A percentile compares a stretch with the other conserved stretches of the same genome.
phyloP scores from a whole-genome alignment of 2,797 vertebrate genomes.

The Hydrocynus forskahlii region DNA sequence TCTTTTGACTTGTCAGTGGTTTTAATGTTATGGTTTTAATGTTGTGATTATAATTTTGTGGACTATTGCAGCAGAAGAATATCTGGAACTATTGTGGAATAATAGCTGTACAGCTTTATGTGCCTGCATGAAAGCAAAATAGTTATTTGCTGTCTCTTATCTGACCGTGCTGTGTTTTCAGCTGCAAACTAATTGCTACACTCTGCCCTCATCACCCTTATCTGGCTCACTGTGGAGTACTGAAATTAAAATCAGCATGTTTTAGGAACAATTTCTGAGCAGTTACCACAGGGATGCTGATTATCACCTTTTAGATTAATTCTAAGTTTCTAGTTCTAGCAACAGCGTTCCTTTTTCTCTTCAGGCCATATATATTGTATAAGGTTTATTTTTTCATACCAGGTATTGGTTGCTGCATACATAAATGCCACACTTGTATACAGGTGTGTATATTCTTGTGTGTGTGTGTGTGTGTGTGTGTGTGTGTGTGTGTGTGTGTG shows the following conservation, averaged over 20 bases:
- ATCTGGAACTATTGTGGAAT: not conserved
- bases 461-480: too few species aligned
- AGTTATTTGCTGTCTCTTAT: not conserved
- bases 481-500: too few species aligned
- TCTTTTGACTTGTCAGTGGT: too few species aligned
- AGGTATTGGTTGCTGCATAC: not conserved
- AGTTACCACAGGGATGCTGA: not conserved
- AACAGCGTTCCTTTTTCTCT: not conserved
- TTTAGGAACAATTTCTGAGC: not conserved
- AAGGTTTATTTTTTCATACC: not conserved
- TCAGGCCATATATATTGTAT: not conserved
- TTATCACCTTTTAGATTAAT: not conserved
- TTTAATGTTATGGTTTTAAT: too few species aligned
- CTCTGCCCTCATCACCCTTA: slow-evolving; percentile 5
- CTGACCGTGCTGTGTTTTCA: not conserved
- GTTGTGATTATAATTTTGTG: not conserved
- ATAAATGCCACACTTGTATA: too few species aligned
- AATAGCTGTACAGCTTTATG: not conserved
- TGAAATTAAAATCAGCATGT: not conserved
- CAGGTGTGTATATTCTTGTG: too few species aligned
- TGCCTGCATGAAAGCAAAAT: not conserved
- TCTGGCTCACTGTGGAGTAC: not conserved
- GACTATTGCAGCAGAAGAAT: not conserved
- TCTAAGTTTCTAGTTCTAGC: too few species aligned
- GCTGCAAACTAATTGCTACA: slow-evolving; percentile 4